Evolutionary conservation across 2,113 vertebrate genomes (phyloP).

Genomic region (Microtus montanus): DNA sequence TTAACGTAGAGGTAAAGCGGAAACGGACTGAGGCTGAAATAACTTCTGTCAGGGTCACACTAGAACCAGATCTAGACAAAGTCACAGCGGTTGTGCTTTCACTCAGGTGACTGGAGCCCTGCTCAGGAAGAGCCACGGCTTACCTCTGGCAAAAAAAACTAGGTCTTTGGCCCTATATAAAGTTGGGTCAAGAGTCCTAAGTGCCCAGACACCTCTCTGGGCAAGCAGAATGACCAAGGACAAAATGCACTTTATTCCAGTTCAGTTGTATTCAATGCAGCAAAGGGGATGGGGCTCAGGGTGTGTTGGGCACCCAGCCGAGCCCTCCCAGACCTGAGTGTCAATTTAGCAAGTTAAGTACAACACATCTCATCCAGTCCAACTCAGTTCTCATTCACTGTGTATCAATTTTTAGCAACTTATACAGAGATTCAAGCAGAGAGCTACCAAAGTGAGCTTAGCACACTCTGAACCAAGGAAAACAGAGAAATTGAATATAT

Average conservation of each 20-base stretch:
- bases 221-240: background rate
- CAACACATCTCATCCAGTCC: background rate
- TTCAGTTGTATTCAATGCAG: background rate
- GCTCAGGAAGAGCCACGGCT: background rate
- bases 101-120: background rate
- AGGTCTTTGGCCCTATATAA: background rate
- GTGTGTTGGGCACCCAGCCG: background rate
- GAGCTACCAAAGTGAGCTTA: too few species aligned
- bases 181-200: background rate
- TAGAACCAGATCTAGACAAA: too few species aligned
- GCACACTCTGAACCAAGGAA: too few species aligned
- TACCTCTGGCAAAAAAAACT: background rate
- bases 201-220: background rate
- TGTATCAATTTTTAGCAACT: background rate
- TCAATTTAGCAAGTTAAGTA: background rate
- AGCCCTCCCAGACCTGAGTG: background rate
- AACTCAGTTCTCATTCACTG: background rate
- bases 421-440: background rate
- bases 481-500: too few species aligned
- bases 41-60: background rate
- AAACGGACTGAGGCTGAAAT: background rate
- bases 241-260: background rate
- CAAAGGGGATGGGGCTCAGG: background rate
- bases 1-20: background rate
- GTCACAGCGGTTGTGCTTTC: background rate